Evolutionary conservation across 1,140 invertebrate genomes (phyloP).

Genomic region (Eriosoma lanigerum): DNA sequence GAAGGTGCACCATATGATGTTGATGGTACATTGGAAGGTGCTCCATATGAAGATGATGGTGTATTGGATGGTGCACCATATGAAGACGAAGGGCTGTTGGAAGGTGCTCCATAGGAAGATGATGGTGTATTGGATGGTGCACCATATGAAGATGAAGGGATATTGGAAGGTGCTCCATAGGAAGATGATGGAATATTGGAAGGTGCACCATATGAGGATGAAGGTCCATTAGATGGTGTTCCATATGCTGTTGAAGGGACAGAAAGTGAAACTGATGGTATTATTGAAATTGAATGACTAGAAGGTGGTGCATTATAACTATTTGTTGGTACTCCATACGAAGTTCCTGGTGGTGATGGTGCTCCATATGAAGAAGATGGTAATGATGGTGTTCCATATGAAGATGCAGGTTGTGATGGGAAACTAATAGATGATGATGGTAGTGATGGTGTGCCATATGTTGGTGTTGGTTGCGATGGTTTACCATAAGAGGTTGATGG

Average conservation of each 20-base stretch:
- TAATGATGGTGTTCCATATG: constrained; percentile 55
- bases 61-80: constrained; percentile 57
- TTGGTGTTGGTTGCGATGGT: constrained; percentile 53
- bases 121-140: constrained; percentile 61
- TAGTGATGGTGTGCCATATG: constrained; percentile 54
- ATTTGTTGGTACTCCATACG: constrained; percentile 53
- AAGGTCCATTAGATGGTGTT: constrained; percentile 51
- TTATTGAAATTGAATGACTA: constrained; percentile 47
- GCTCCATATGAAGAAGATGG: constrained; percentile 52
- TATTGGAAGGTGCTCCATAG: constrained; percentile 56
- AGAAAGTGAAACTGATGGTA: constrained; percentile 34
- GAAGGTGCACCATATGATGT: constrained; percentile 14
- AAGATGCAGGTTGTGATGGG: constrained; percentile 53
- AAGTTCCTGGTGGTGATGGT: constrained; percentile 50
- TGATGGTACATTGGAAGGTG: constrained; percentile 51
- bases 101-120: constrained; percentile 58
- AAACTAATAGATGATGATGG: constrained; percentile 55
- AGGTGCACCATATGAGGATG: constrained; percentile 20
- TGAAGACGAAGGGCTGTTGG: constrained; percentile 63
- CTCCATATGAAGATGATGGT: constrained; percentile 52
- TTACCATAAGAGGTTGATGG: constrained; percentile 50
- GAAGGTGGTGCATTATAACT: constrained; percentile 24
- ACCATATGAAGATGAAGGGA: constrained; percentile 59
- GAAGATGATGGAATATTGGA: constrained; percentile 56
- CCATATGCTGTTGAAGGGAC: constrained; percentile 52